Evolutionary conservation across 1,140 invertebrate genomes (phyloP), one percentile per base, ranked within the genome.

Genomic region (Armadillidium nasatum): DNA sequence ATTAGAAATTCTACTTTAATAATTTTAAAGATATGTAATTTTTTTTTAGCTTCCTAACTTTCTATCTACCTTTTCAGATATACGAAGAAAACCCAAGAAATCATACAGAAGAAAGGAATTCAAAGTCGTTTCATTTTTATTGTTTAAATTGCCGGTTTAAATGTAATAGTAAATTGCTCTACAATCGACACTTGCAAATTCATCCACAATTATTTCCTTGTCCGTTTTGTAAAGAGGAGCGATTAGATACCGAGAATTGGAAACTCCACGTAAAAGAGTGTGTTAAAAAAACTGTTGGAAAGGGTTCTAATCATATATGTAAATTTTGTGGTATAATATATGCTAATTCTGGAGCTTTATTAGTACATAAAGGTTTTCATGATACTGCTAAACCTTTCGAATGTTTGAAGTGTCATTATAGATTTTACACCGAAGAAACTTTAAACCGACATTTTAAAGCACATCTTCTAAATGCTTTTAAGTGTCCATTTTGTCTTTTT

Each of bases 321-420:
- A 13, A 60, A 7, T 13, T 60, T 13, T 60, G 50, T 60, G 50
- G 50, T 4, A 60, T 60, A 4, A 19, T 60, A 19, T 60, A 60
- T 19, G 50, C 50, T 3, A 60, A 60, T 19, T 60, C 50, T 60
- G 50, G 50, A 13, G 50, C 50, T 60, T 19, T 60, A 13, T 19
- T 60, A 60, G 50, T 60, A 1, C 50, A 60, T 60, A 60, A 60
- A 60, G 50, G 50, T 3, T 60, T 60, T 60, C 50, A 60, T 60
- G 50, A 60, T 60, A 13, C 50, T 15, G 50, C 50, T 19, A 60
- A 60, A 19, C 50, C 50, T 60, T 60, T 60, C 50, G 50, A 60
- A 19, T 60, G 50, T 60, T 60, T 60, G 7, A 60, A 60, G 7
- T 60, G 50, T 7, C 11, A 7, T 3, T 60, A 60, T 19, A 13